Evolutionary conservation across 2,888 invertebrate species (phyloP), one percentile per base, ranked within the genome.

Genomic region (Caenorhabditis imperialis): DNA sequence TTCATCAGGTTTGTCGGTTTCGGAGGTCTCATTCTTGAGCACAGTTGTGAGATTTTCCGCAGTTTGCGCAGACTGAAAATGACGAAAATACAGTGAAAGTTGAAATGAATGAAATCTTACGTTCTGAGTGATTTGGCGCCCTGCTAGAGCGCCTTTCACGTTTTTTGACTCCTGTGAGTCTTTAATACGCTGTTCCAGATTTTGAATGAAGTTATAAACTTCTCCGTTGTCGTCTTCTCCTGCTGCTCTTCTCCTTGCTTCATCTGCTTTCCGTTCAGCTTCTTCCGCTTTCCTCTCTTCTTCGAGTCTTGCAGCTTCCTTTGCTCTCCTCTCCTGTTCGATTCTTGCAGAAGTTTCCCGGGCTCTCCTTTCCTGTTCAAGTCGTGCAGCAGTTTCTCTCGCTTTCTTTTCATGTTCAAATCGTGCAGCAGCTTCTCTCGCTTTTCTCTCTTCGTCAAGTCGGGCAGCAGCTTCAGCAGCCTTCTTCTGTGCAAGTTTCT

Each of bases 61-160:
- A 72, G 5, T 51, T 51, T 44, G 38, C 38, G 58, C 72, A 72
- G 16, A 53, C 72, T 72, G 57, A 22, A 72, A 61, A 47, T 30
- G 7, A 30, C 10, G 10, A 10, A 33, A 44, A 14, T 0, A 7
- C 20, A 25, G n/a, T 18, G 12, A 22, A 18, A 53, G 37, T 27
- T 16, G 18, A 33, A 12, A 18, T 2, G 25, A 18, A 16, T n/a
- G 33, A 10, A 30, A 33, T 54, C 63, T 37, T 6, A 65, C 72
- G 53, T 63, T 57, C 51, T 38, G 48, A 54, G 14, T 50, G 38
- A 8, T 25, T 25, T 65, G 72, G 72, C 72, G 72, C 72, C 72
- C 65, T 60, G 42, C 72, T 38, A 73, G 72, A 65, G 72, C 72
- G 72, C 72, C 72, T 42, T 48, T 20, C 65, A 22, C 44, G 72